phyloP scores from a whole-genome alignment of 2,113 vertebrate species.

The Phaetusa simplex region DNA sequence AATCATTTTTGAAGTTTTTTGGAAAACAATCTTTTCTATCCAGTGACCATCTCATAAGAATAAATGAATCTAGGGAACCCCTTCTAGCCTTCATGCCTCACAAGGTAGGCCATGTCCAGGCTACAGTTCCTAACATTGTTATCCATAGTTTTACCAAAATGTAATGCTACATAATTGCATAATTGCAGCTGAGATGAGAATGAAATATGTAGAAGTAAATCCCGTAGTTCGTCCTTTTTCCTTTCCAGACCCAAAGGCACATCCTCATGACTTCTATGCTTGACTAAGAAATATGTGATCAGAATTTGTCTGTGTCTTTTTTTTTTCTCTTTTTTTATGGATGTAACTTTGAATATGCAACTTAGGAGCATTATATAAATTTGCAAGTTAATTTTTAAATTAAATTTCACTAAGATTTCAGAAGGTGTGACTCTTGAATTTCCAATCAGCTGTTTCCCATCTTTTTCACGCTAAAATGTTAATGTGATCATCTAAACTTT shows the following conservation, averaged over 20 bases:
- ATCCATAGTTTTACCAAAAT: not conserved
- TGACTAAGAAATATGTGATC: not conserved
- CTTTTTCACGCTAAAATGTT: not conserved
- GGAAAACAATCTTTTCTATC: not conserved
- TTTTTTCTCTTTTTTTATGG: not conserved
- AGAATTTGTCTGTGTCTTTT: not conserved
- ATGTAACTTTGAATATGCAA: not conserved
- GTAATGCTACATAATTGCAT: not conserved
- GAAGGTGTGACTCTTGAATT: not conserved
- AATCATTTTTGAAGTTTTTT: not conserved
- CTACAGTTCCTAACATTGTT: not conserved
- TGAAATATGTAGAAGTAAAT: not conserved
- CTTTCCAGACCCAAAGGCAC: not conserved
- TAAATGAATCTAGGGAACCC: accelerated
- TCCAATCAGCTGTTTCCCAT: not conserved
- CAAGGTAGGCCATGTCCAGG: not conserved
- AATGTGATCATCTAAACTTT: not conserved
- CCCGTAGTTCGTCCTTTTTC: not conserved
- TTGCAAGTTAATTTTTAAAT: not conserved
- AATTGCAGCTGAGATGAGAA: not conserved
- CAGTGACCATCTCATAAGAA: not conserved
- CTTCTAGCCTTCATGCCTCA: not conserved
- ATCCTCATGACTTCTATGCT: not conserved
- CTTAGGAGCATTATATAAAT: not conserved
- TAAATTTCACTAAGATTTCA: not conserved